phyloP scores from a whole-genome alignment of 2,113 vertebrate species.

The Upupa epops region DNA sequence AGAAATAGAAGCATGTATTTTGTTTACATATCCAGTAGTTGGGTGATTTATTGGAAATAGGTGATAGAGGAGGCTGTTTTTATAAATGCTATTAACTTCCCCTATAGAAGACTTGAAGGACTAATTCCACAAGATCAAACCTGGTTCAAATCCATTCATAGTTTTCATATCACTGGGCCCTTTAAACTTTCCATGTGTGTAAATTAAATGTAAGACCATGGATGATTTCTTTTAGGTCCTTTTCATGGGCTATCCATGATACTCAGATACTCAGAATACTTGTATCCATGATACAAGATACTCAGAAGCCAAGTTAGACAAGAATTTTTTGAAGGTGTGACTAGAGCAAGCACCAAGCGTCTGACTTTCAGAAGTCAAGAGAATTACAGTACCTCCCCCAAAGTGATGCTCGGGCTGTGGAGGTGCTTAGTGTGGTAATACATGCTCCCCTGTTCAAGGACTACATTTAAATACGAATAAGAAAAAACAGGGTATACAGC shows the following conservation, averaged over 20 bases:
- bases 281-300: too few species aligned
- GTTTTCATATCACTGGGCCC: background rate
- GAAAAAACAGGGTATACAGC: background rate
- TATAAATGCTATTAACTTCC: background rate
- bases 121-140: background rate
- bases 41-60: background rate
- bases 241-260: background rate
- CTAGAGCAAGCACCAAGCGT: background rate
- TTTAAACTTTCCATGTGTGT: background rate
- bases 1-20: conserved; percentile 10
- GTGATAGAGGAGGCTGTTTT: background rate
- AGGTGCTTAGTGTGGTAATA: background rate
- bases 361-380: background rate
- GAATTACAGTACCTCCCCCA: background rate
- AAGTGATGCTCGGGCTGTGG: background rate
- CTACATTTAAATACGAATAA: background rate
- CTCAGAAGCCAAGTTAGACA: too few species aligned
- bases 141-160: background rate
- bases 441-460: background rate
- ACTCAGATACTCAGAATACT: background rate
- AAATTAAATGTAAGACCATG: background rate
- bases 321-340: background rate
- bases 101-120: background rate
- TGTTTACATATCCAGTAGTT: background rate
- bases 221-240: background rate